Percentiles rank a stretch among this genome's conserved stretches.
Conservation (phyloP, 2,888 invertebrate genomes). For the Platycheirus rosarum region DNA sequence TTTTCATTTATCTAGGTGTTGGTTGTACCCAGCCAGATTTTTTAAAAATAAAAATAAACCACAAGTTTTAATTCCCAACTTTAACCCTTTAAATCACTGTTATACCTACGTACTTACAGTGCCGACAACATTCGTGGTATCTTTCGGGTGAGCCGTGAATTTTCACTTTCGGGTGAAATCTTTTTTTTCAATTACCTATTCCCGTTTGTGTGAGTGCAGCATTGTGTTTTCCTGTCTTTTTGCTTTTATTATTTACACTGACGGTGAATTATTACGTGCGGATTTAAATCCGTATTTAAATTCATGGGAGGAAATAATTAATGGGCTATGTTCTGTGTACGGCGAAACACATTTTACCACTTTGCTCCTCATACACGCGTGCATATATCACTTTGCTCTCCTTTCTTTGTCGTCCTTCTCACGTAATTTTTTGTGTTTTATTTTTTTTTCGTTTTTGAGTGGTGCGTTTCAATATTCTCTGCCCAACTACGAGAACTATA, state of each 20-base stretch:
- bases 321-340: constrained; percentile 57
- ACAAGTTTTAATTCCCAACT: no score
- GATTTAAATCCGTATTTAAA: constrained; percentile 73
- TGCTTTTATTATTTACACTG: constrained; percentile 60
- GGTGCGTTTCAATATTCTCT: constrained; percentile 60
- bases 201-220: constrained; percentile 30
- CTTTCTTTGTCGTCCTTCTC: constrained; percentile 27
- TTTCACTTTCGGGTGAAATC: constrained; percentile 44
- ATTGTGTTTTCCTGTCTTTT: constrained; percentile 50
- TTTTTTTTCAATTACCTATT: constrained; percentile 36
- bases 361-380: constrained; percentile 25
- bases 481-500: constrained; percentile 19
- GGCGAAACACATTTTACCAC: constrained; percentile 60
- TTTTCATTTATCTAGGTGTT: no score
- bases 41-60: no score
- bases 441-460: no score
- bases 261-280: constrained; percentile 73
- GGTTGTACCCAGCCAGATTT: no score
- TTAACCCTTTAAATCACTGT: constrained; percentile 58
- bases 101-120: constrained; percentile 21
- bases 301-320: constrained; percentile 74
- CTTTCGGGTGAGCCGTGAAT: constrained; percentile 44
- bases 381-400: constrained; percentile 38
- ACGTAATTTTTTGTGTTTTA: constrained; percentile 24
- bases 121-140: constrained; percentile 33